Evolutionary conservation across 2,113 vertebrate species (phyloP).

Genomic region (Dryoscopus gambensis): DNA sequence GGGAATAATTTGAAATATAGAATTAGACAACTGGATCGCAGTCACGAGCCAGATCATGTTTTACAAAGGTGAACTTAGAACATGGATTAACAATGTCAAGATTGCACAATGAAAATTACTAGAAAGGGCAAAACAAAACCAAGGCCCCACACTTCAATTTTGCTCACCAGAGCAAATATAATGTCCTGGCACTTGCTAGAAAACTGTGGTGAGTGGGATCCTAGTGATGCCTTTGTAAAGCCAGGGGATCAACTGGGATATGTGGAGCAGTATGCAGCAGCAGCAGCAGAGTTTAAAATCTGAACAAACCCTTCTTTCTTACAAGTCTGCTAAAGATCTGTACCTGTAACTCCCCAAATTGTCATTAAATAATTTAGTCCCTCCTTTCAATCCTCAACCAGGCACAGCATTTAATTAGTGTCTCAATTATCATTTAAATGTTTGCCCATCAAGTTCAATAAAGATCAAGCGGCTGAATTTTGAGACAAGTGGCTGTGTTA

Average conservation of each 20-base stretch:
- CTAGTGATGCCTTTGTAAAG: neutral
- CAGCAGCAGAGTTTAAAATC: neutral
- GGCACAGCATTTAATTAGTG: slow-evolving; percentile 56
- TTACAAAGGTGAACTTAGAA: neutral
- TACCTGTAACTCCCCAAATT: neutral
- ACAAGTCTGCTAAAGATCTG: neutral
- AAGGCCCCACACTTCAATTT: neutral
- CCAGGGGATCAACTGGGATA: neutral
- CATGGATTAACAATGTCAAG: neutral
- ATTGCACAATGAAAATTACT: fast-evolving
- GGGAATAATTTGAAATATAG: neutral
- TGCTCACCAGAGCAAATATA: neutral
- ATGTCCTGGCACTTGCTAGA: neutral
- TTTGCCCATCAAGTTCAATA: slow-evolving; percentile 68
- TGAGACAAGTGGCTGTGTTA: slow-evolving; percentile 53
- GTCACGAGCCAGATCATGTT: neutral
- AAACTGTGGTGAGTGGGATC: neutral
- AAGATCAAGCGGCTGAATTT: slow-evolving; percentile 64
- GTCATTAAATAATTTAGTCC: neutral
- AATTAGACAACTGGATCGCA: neutral
- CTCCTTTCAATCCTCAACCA: slow-evolving; percentile 22
- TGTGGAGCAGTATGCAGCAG: neutral
- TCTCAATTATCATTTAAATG: slow-evolving; percentile 69
- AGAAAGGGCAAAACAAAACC: neutral
- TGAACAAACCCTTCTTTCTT: neutral